Percentiles rank a stretch among this genome's conserved stretches.
These are phyloP conservation scores for Ceratina japonica DNA, from an alignment of 1,140 invertebrate genomes.

Conservation along the genomic window DNA sequence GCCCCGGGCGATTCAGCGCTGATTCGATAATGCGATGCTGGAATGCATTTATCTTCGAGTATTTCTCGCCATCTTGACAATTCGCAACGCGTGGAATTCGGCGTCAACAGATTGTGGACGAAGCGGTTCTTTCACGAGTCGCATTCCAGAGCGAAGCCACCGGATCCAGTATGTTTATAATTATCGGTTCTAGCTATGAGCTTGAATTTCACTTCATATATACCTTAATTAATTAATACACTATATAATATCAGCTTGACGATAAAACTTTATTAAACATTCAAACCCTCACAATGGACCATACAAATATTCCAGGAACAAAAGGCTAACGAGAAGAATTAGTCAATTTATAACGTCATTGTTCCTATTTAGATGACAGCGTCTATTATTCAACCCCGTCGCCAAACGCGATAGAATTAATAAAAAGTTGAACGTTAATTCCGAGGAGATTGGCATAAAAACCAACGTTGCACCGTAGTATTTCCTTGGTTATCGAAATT, in stretches of 20 bases:
- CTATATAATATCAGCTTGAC: too few relatives aligned
- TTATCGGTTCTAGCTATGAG: too few relatives aligned
- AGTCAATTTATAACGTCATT: constrained; percentile 36
- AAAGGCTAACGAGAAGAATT: constrained; percentile 47
- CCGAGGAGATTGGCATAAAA: constrained; percentile 37
- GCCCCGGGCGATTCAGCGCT: neutral
- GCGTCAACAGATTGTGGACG: neutral
- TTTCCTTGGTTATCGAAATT: constrained; percentile 71
- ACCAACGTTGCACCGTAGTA: constrained; percentile 20
- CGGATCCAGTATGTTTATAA: too few relatives aligned
- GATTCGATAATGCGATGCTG: neutral
- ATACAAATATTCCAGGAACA: neutral
- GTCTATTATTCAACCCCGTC: constrained; percentile 42
- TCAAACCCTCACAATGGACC: too few relatives aligned
- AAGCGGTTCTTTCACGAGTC: neutral
- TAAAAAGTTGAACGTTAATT: constrained; percentile 32
- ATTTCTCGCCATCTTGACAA: neutral
- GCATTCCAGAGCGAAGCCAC: neutral
- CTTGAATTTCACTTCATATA: too few relatives aligned
- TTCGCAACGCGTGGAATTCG: neutral
- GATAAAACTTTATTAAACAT: too few relatives aligned
- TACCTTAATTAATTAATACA: too few relatives aligned
- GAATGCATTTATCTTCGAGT: neutral
- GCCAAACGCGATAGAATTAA: neutral
- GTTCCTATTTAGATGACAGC: neutral